A percentile compares a stretch with the other conserved stretches of the same genome.
Evolutionary conservation across 2,888 invertebrate species (phyloP).

Genomic region (Lasius platythorax): DNA sequence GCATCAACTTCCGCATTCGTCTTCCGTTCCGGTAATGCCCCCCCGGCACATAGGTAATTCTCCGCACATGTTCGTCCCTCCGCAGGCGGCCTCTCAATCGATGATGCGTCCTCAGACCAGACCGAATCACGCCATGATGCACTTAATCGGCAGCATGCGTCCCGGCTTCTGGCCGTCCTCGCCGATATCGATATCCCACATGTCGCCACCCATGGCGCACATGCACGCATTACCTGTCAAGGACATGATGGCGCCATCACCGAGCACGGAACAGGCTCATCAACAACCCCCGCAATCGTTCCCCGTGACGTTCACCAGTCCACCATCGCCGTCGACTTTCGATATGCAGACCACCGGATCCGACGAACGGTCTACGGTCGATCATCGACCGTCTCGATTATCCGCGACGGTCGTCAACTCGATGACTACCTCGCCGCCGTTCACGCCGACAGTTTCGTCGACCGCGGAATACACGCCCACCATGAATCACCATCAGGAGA

Average conservation of each 20-base stretch:
- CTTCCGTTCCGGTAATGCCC: slow-evolving; percentile 30
- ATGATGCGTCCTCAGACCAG: slow-evolving; percentile 62
- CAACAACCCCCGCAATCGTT: slow-evolving; percentile 58
- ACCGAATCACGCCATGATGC: slow-evolving; percentile 67
- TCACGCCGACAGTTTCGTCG: slow-evolving; percentile 49
- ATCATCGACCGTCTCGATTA: slow-evolving; percentile 58
- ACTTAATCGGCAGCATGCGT: slow-evolving; percentile 65
- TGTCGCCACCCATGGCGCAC: slow-evolving; percentile 74
- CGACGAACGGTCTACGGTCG: slow-evolving; percentile 50
- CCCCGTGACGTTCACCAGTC: slow-evolving; percentile 61
- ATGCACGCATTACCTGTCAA: slow-evolving; percentile 70
- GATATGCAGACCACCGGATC: slow-evolving; percentile 34
- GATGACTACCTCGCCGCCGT: slow-evolving; percentile 52
- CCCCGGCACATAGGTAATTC: slow-evolving; percentile 37
- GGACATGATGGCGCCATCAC: slow-evolving; percentile 49
- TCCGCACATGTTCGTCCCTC: slow-evolving; percentile 54
- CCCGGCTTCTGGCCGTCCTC: slow-evolving; percentile 66
- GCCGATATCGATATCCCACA: slow-evolving; percentile 61
- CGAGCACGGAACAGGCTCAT: slow-evolving; percentile 57
- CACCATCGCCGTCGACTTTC: slow-evolving; percentile 59
- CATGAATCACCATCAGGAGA: neutral
- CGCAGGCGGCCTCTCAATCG: slow-evolving; percentile 60
- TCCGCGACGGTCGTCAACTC: slow-evolving; percentile 49
- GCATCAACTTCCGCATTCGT: slow-evolving; percentile 44
- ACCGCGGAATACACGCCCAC: slow-evolving; percentile 30